A percentile compares a stretch with the other conserved stretches of the same genome.
Conservation (phyloP, 2,113 vertebrate genomes). For the Lonchura striata region DNA sequence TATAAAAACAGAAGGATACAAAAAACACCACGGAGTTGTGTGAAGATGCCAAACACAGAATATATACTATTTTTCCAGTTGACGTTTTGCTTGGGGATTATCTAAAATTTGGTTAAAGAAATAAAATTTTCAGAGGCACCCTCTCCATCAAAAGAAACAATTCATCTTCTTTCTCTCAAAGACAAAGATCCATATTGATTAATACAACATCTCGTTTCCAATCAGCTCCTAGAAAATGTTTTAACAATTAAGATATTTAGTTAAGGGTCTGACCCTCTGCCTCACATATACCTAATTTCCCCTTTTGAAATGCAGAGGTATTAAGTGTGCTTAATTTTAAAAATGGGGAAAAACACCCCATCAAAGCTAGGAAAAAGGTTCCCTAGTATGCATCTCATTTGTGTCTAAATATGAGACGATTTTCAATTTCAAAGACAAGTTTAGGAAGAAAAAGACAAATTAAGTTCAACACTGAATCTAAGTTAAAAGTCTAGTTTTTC, state of each 20-base stretch:
- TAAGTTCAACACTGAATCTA: background rate
- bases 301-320: background rate
- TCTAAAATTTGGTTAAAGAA: background rate
- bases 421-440: background rate
- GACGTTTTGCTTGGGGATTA: accelerated
- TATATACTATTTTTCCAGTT: background rate
- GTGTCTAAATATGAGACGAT: background rate
- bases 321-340: background rate
- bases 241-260: background rate
- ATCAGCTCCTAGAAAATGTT: background rate
- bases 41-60: background rate
- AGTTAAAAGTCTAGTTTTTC: background rate
- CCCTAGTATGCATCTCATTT: background rate
- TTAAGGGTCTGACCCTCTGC: background rate
- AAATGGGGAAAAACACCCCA: accelerated
- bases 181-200: background rate
- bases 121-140: background rate
- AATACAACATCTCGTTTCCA: background rate
- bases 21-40: background rate
- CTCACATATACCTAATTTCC: background rate
- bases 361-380: background rate
- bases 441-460: background rate
- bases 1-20: background rate
- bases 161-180: background rate
- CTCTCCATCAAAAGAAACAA: background rate